Conservation (phyloP, 2,113 vertebrate genomes). For the Ariopsis seemanni region DNA sequence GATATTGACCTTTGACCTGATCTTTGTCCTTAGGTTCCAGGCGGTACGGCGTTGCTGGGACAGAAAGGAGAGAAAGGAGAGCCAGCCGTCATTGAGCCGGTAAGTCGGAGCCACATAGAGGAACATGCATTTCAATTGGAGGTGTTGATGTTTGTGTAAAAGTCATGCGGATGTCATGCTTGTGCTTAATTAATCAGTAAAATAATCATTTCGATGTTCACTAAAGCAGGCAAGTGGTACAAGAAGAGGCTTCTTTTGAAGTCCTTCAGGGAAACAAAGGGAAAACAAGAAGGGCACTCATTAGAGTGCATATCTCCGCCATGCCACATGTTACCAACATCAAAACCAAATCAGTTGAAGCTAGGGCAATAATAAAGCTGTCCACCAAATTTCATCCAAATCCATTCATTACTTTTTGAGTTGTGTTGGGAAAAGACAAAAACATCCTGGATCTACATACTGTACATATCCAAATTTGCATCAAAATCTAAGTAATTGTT, state of each 20-base stretch:
- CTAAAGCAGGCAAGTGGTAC: background rate
- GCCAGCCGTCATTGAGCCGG: slow-evolving; percentile 94
- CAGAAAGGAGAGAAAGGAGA: slow-evolving; percentile 96
- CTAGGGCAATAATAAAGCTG: too few relatives aligned
- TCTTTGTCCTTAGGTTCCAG: slow-evolving; percentile 75
- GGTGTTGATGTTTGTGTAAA: background rate
- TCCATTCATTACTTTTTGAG: too few relatives aligned
- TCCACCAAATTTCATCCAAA: too few relatives aligned
- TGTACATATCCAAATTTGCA: too few relatives aligned
- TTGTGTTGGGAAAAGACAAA: too few relatives aligned
- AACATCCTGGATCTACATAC: too few relatives aligned
- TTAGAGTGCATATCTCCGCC: too few relatives aligned
- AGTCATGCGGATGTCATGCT: background rate
- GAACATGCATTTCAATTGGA: background rate
- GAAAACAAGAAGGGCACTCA: background rate
- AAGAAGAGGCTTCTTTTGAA: background rate
- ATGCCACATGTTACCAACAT: too few relatives aligned
- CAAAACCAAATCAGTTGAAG: too few relatives aligned
- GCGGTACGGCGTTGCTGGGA: slow-evolving; percentile 76
- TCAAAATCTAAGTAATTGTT: too few relatives aligned
- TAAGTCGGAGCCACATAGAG: slow-evolving; percentile 70
- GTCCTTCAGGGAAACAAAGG: background rate
- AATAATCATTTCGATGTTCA: background rate
- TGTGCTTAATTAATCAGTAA: background rate
- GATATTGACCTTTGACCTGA: slow-evolving; percentile 5